Conservation (phyloP, 2,113 vertebrate genomes). For the Ptyas mucosa region DNA sequence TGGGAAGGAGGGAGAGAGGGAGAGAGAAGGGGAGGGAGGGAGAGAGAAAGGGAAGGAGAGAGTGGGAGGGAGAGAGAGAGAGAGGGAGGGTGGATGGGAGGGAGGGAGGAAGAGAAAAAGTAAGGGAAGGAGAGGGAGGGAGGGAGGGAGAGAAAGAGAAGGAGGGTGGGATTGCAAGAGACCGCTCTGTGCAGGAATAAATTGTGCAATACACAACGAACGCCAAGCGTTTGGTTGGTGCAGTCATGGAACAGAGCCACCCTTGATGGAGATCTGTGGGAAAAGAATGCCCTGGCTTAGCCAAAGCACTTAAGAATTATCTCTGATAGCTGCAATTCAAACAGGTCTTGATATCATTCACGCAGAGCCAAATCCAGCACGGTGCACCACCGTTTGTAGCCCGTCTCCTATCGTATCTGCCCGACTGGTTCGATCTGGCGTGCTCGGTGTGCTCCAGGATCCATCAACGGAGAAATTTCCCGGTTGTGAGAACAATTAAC, state of each 20-base stretch:
- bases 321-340: not conserved
- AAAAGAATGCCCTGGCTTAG: not conserved
- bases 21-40: no score
- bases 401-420: not conserved
- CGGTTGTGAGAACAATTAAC: not conserved
- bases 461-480: not conserved
- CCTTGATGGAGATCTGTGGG: not conserved
- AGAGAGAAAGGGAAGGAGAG: no score
- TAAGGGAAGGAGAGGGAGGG: no score
- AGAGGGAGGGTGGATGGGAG: no score
- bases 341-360: not conserved
- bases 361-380: not conserved
- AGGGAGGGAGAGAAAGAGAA: no score
- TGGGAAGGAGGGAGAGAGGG: no score
- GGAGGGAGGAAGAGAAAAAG: no score
- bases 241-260: not conserved
- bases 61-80: no score
- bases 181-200: not conserved
- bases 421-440: not conserved
- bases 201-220: not conserved
- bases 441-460: not conserved
- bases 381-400: not conserved
- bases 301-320: not conserved
- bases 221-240: not conserved
- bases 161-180: no score